Base-by-base conservation (phyloP, 2,113 vertebrate genomes). In the Callithrix jacchus region DNA sequence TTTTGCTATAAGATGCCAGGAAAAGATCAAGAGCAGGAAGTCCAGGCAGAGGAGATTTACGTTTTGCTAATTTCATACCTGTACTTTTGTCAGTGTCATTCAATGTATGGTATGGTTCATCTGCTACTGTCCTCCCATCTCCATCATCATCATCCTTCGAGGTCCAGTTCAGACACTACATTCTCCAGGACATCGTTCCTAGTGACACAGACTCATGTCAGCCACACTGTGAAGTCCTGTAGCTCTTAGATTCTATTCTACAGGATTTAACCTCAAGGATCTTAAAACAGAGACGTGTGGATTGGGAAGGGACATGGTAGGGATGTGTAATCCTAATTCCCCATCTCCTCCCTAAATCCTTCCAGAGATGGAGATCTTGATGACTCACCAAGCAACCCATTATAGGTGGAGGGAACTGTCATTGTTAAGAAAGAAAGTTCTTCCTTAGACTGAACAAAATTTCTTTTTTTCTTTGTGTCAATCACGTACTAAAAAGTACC, bases 401-500 rank as follows among this genome's bases (percentile, higher is more conserved):
- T 87, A 61, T 2, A 73, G 88, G 40, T 79, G 6, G 17, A 7
- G 30, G 9, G 23, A 83, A 45, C 32, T 77, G 23, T 56, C 49
- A 86, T 56, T 73, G 23, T 73, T 86, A 64, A 79, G 23, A 87
- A 87, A 86, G 18, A 73, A 84, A 91, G 49, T 82, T 87, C 56
- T 95, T 76, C 93, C 80, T 71, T 56, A 32, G 47, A 58, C 14
- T 76, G 73, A 82, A 20, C 70, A 47, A n/a, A 68, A 18, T 80
- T 83, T 66, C 83, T 73, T 70, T 94, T 80, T 91, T 40, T 61
- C 25, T 91, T 83, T 89, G 40, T 96, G 86, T 94, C 94, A 97
- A 3, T 94, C 93, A 83, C 77, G 80, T 80, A 13, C 87, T 87
- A 30, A 92, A 86, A 97, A 89, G 83, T 74, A 80, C 89, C 73